Conservation (phyloP, 92 coral and sea anemone species). For the Palythoa grandiflora region DNA sequence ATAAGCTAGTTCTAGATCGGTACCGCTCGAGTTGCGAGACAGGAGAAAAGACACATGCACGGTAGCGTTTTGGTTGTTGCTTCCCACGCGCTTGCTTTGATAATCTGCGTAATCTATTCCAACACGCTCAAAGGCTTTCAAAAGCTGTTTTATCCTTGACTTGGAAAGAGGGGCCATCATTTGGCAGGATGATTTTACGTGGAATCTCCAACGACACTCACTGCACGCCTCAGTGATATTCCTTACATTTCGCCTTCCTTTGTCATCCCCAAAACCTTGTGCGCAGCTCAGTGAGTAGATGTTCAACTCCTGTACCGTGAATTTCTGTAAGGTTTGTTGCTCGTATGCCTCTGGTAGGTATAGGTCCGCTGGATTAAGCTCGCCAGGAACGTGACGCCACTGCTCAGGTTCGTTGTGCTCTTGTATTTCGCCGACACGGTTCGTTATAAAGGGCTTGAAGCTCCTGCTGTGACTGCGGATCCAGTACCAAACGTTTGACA, state of each 20-base stretch:
- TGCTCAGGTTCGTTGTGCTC: slow-evolving; percentile 56
- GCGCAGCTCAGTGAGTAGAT: slow-evolving; percentile 49
- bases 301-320: slow-evolving; percentile 66
- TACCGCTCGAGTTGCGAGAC: slow-evolving; percentile 64
- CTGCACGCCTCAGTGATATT: slow-evolving; percentile 34
- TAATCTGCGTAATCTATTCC: slow-evolving; percentile 57
- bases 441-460: neutral
- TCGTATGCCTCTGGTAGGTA: slow-evolving; percentile 38
- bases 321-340: neutral
- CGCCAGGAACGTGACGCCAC: slow-evolving; percentile 46
- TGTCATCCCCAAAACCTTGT: slow-evolving; percentile 48
- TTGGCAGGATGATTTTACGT: slow-evolving; percentile 44
- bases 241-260: slow-evolving; percentile 53
- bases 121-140: slow-evolving; percentile 62
- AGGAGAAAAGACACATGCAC: slow-evolving; percentile 73
- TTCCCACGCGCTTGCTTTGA: slow-evolving; percentile 62
- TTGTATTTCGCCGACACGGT: slow-evolving; percentile 43
- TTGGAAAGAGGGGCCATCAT: slow-evolving; percentile 66
- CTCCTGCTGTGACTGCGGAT: slow-evolving; percentile 22
- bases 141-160: slow-evolving; percentile 37
- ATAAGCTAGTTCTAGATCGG: slow-evolving; percentile 48
- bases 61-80: slow-evolving; percentile 16
- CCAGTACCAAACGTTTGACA: slow-evolving; percentile 68
- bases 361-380: slow-evolving; percentile 36
- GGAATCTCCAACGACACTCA: slow-evolving; percentile 56